phyloP scores from a whole-genome alignment of 2,797 vertebrate species.

The Pristis pectinata region DNA sequence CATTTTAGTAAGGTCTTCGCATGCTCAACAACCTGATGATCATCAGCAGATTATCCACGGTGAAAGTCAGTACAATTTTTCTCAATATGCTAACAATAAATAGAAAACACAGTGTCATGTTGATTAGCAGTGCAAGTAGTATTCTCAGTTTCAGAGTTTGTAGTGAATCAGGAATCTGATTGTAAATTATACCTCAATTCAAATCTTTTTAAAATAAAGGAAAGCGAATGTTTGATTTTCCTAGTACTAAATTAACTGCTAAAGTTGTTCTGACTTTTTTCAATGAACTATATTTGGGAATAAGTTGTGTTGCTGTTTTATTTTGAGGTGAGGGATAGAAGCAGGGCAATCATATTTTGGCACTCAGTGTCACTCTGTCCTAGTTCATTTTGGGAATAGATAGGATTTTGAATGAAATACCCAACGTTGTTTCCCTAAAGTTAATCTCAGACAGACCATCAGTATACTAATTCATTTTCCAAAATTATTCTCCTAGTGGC shows the following conservation, averaged over 20 bases:
- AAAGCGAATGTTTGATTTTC: neutral
- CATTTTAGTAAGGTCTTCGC: conserved; percentile 76
- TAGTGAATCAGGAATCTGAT: neutral
- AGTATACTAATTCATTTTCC: neutral
- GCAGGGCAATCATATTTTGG: neutral
- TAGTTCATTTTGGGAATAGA: neutral
- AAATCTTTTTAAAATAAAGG: neutral
- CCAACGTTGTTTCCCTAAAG: neutral
- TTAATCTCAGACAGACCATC: neutral
- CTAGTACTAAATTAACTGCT: neutral
- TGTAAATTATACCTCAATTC: neutral
- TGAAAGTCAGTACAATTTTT: conserved; percentile 71
- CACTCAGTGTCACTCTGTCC: neutral
- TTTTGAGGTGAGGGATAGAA: neutral
- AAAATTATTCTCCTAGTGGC: neutral
- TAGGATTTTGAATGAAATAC: neutral
- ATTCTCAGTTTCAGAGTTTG: neutral
- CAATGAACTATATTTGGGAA: neutral
- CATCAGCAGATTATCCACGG: conserved; percentile 91
- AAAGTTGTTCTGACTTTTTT: neutral
- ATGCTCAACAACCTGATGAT: conserved; percentile 84
- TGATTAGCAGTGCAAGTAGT: neutral
- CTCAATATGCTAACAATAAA: neutral
- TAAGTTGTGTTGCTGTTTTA: neutral
- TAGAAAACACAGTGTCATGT: neutral